A percentile compares a stretch with the other conserved stretches of the same genome.
Evolutionary conservation across 2,113 vertebrate species (phyloP).

Genomic region (Promerops cafer): DNA sequence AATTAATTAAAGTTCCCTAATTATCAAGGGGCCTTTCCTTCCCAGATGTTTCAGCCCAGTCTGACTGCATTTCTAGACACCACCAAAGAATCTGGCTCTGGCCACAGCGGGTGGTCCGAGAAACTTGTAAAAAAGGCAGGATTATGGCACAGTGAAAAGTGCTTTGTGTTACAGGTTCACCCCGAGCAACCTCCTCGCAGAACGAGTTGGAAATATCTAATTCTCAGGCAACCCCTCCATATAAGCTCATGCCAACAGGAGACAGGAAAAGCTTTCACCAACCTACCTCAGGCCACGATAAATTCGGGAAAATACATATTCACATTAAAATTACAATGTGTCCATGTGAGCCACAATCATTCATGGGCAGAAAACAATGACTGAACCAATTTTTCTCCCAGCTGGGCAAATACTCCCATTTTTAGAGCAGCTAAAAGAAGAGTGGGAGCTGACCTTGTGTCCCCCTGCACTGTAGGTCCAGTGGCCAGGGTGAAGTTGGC

Average conservation of each 20-base stretch:
- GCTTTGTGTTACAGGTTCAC: not conserved
- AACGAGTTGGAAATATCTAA: not conserved
- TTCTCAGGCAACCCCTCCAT: not conserved
- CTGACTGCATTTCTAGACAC: not conserved
- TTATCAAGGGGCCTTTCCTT: not conserved
- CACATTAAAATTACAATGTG: not conserved
- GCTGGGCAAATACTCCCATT: not conserved
- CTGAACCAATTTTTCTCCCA: not conserved
- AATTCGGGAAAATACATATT: not conserved
- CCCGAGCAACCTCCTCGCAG: not conserved
- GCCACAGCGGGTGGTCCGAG: not conserved
- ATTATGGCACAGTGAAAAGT: not conserved
- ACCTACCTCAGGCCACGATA: not conserved
- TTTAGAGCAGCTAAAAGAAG: not conserved
- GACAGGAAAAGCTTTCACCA: not conserved
- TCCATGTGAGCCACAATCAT: not conserved
- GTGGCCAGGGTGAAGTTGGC: not conserved
- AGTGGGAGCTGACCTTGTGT: not conserved
- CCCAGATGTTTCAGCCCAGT: not conserved
- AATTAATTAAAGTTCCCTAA: not conserved
- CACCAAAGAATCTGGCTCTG: not conserved
- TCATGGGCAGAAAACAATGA: fast-evolving
- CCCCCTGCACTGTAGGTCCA: not conserved
- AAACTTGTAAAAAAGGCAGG: not conserved
- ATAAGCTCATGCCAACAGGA: not conserved